phyloP scores from a whole-genome alignment of 2,113 vertebrate genomes.

The Guaruba guarouba region DNA sequence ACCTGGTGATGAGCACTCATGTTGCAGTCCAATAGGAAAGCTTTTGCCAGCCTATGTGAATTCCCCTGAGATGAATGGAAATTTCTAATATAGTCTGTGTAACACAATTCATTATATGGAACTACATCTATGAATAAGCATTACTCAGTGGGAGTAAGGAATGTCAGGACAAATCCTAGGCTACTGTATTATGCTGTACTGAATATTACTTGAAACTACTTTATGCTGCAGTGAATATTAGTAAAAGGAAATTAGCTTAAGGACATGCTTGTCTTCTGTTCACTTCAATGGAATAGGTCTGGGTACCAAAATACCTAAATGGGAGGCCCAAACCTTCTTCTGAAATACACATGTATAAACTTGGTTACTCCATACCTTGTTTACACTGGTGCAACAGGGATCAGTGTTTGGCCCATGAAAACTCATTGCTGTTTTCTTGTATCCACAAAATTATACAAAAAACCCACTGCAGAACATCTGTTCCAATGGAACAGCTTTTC shows the following conservation, averaged over 20 bases:
- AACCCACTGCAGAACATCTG: neutral
- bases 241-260: neutral
- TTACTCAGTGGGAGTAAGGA: constrained; percentile 49
- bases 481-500: neutral
- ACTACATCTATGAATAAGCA: constrained; percentile 53
- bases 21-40: constrained; percentile 1
- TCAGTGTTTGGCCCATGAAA: neutral
- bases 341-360: neutral
- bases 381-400: neutral
- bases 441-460: neutral
- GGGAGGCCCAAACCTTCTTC: neutral
- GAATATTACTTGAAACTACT: neutral
- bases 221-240: neutral
- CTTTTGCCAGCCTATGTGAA: constrained; percentile 14
- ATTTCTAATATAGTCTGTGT: constrained; percentile 8
- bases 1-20: constrained; percentile 14
- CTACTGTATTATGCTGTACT: neutral
- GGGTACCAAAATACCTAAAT: neutral
- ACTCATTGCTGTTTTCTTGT: neutral
- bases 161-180: neutral
- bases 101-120: constrained; percentile 34
- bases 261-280: neutral
- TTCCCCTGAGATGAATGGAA: constrained; percentile 51
- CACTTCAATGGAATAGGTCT: neutral
- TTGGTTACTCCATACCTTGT: neutral